phyloP scores from a whole-genome alignment of 2,888 invertebrate genomes.

The Meiosimyza platycephala region DNA sequence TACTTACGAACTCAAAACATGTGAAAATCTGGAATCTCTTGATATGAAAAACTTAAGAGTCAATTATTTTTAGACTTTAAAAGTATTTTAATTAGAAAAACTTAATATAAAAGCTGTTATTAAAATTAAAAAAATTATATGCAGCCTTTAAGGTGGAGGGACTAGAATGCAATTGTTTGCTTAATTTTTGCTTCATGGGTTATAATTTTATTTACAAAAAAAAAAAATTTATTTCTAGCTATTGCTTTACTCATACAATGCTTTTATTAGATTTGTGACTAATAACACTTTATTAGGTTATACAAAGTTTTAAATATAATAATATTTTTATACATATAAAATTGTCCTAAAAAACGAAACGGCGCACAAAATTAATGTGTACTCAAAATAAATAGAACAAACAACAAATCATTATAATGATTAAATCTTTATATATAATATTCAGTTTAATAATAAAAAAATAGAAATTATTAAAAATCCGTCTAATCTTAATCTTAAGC shows the following conservation, averaged over 20 bases:
- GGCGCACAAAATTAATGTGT: neutral
- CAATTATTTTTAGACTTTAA: neutral
- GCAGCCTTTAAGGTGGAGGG: slow-evolving; percentile 33
- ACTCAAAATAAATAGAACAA: neutral
- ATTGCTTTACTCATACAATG: neutral
- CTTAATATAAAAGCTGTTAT: neutral
- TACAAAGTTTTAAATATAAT: too few species aligned
- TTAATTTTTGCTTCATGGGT: slow-evolving; percentile 13
- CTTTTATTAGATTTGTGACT: neutral
- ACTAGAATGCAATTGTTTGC: slow-evolving; percentile 26
- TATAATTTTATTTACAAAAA: neutral
- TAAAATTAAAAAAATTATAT: neutral
- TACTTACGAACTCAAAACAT: neutral
- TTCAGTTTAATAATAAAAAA: too few species aligned
- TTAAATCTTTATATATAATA: too few species aligned
- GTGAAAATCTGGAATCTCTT: slow-evolving; percentile 36
- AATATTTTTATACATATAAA: neutral
- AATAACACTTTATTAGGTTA: neutral
- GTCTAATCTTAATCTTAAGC: too few species aligned
- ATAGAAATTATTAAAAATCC: too few species aligned
- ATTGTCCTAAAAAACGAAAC: neutral
- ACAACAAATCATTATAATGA: too few species aligned
- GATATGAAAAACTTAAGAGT: neutral
- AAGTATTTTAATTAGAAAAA: too few species aligned
- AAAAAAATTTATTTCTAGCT: neutral